Conservation (phyloP, 2,113 vertebrate species). For the Sclerurus mexicanus region DNA sequence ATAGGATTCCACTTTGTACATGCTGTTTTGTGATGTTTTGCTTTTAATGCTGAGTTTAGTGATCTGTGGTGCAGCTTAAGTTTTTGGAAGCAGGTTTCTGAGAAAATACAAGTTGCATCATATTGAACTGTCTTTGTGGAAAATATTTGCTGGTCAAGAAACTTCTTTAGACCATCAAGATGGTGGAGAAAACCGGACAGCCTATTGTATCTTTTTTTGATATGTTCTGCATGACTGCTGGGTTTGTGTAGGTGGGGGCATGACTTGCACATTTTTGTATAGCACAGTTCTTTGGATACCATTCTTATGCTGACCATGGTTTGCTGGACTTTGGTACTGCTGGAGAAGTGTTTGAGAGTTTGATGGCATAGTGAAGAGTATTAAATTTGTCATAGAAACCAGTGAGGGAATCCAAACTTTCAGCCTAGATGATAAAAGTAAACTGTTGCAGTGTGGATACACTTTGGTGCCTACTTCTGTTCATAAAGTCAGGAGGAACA, state of each 20-base stretch:
- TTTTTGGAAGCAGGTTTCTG: neutral
- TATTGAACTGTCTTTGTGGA: neutral
- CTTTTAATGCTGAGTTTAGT: neutral
- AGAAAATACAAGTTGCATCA: neutral
- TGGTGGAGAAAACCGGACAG: neutral
- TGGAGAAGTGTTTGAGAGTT: neutral
- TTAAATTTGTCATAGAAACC: neutral
- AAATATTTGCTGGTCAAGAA: neutral
- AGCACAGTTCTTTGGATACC: neutral
- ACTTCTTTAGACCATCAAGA: neutral
- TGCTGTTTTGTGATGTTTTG: neutral
- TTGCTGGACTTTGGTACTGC: neutral
- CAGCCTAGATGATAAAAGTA: neutral
- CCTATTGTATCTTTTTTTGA: neutral
- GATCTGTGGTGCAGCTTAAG: neutral
- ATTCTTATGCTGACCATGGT: neutral
- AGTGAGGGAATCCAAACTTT: neutral
- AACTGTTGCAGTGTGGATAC: neutral
- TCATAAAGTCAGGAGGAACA: neutral
- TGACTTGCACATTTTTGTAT: neutral
- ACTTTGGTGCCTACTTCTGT: neutral
- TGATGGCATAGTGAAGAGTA: neutral
- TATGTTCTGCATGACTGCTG: neutral
- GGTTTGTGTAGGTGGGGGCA: neutral
- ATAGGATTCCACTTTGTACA: neutral